These are phyloP conservation scores for Ataeniobius toweri DNA, from an alignment of 2,797 vertebrate genomes.

Conservation along the genomic window DNA sequence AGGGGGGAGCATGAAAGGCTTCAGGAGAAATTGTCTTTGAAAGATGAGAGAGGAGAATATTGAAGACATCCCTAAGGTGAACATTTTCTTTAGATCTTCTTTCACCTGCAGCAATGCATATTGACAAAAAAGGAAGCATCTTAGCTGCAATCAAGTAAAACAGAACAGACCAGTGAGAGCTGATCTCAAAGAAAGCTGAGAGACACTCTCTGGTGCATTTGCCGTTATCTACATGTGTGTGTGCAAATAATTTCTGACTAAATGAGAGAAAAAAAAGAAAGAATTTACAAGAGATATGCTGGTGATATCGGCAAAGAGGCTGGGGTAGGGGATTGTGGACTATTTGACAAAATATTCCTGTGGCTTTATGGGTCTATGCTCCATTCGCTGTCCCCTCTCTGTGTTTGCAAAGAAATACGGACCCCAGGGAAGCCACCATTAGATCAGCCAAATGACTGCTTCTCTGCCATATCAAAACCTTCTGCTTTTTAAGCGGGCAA, in stretches of 20 bases:
- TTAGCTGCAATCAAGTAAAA: conserved; percentile 59
- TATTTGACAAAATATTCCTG: conserved; percentile 62
- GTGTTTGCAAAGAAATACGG: conserved; percentile 70
- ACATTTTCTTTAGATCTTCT: conserved; percentile 67
- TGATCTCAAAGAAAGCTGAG: conserved; percentile 28
- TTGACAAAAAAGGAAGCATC: conserved; percentile 69
- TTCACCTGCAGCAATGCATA: conserved; percentile 67
- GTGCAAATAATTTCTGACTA: conserved; percentile 21
- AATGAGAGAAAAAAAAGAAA: conserved; percentile 8
- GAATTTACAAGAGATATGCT: conserved; percentile 15
- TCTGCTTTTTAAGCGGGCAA: conserved; percentile 70
- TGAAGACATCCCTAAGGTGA: conserved; percentile 61
- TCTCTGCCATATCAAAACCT: conserved; percentile 73
- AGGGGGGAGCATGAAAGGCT: conserved; percentile 56
- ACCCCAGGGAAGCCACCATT: conserved; percentile 71
- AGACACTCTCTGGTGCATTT: conserved; percentile 8
- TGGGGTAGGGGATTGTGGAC: conserved; percentile 30
- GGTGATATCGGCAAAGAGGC: conserved; percentile 28
- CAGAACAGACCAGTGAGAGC: conserved; percentile 31
- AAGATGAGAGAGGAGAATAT: conserved; percentile 69
- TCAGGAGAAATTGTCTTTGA: conserved; percentile 68
- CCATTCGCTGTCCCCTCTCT: conserved; percentile 39
- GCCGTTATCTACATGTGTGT: conserved; percentile 8
- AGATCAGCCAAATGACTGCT: conserved; percentile 72
- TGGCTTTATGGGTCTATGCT: conserved; percentile 58